Conservation (phyloP, 2,888 invertebrate species). For the Julus scanicus region DNA sequence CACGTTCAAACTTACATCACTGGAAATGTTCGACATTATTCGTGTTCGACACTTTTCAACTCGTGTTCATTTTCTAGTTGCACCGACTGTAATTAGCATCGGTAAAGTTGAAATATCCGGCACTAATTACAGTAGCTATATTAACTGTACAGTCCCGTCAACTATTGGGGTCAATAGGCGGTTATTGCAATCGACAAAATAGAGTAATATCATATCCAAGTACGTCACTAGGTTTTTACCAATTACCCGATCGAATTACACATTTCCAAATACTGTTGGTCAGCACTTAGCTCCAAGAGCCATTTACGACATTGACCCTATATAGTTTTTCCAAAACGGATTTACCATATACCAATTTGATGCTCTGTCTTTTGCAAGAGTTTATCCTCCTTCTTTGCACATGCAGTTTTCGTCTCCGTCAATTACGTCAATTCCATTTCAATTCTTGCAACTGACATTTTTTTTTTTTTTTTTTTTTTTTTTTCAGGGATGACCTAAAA, state of each 20-base stretch:
- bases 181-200: neutral
- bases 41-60: neutral
- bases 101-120: neutral
- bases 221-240: neutral
- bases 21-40: neutral
- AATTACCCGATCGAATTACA: conserved; percentile 18
- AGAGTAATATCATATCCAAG: neutral
- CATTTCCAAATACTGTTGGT: neutral
- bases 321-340: neutral
- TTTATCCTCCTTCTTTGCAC: neutral
- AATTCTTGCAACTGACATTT: neutral
- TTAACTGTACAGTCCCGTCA: neutral
- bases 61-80: neutral
- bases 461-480: neutral
- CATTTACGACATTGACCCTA: neutral
- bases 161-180: neutral
- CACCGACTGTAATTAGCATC: neutral
- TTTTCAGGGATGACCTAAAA: neutral
- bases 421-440: no score
- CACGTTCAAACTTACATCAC: no score
- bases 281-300: neutral
- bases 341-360: neutral
- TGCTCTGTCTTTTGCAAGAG: neutral
- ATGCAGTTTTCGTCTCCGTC: neutral
- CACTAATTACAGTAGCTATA: neutral